These are phyloP conservation scores for Horisme vitalbata DNA, from an alignment of 2,888 invertebrate species.

Conservation along the genomic window DNA sequence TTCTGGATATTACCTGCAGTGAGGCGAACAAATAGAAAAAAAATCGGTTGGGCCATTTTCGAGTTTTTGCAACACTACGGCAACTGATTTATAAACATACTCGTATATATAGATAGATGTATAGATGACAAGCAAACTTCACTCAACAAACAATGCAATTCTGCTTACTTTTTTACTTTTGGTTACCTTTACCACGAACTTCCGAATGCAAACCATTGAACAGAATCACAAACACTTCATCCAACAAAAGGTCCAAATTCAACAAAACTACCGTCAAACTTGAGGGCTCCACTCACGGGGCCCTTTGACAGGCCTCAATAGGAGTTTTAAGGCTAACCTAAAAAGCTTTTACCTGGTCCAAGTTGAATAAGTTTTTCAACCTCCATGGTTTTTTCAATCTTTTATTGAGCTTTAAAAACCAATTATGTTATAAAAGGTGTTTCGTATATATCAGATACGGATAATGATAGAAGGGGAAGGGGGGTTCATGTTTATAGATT, in stretches of 20 bases:
- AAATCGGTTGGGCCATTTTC: too few relatives aligned
- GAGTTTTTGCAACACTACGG: too few relatives aligned
- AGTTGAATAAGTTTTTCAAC: conserved; percentile 31
- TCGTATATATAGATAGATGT: too few relatives aligned
- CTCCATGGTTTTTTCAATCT: conserved; percentile 34
- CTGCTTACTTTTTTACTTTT: neutral
- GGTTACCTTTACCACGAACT: neutral
- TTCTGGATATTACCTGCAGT: too few relatives aligned
- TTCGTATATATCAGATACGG: too few relatives aligned
- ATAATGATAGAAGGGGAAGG: neutral
- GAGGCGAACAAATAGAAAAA: too few relatives aligned
- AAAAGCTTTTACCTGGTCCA: conserved; percentile 5
- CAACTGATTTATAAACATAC: too few relatives aligned
- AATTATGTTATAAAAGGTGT: conserved; percentile 52
- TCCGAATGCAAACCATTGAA: conserved; percentile 4
- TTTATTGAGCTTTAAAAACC: conserved; percentile 63
- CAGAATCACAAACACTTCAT: conserved; percentile 16
- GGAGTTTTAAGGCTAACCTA: conserved; percentile 12
- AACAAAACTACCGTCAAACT: conserved; percentile 19
- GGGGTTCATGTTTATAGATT: too few relatives aligned
- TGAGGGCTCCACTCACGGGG: conserved; percentile 26
- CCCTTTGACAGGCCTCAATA: conserved; percentile 29
- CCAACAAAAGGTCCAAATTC: conserved; percentile 15
- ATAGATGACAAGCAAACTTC: too few relatives aligned
- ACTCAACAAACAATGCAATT: too few relatives aligned